Evolutionary conservation across 1,140 invertebrate species (phyloP), one percentile per base, ranked within the genome.

Genomic region (Magallana ariakensis): DNA sequence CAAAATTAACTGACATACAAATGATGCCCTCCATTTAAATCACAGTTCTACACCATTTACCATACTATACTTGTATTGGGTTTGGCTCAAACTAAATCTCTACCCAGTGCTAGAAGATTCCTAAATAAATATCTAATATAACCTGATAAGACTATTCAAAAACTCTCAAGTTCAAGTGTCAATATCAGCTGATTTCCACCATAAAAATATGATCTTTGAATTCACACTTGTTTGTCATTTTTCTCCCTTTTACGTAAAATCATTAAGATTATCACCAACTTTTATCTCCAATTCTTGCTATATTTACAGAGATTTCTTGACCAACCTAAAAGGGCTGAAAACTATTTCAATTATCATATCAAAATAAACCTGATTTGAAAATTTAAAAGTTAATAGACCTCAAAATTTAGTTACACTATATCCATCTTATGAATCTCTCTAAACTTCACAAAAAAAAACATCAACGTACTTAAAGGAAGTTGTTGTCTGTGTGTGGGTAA

Each of bases 51-150:
- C 0, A 66, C 33, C 10, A 9, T 26, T 46, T 46, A 75, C 19
- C 26, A 33, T 26, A 46, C 33, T 5, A 5, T 46, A 46, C 33
- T 4, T 46, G 33, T 46, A 46, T 46, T 46, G 33, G 33, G 33
- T 46, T 46, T 26, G 22, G 66, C 22, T 26, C 22, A 75, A 19
- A 75, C 22, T 22, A 75, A 13, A 75, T 75, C 10, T 75, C 22
- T 75, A 26, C 10, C 13, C 66, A 13, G 22, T 75, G 66, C 33
- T 9, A 26, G 33, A 26, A 75, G 10, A 75, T 75, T 75, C 66
- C 66, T 26, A 75, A 26, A 75, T 26, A 75, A 75, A 75, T 26
- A 75, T 75, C 22, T 75, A 33, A 75, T 75, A 75, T 75, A 75
- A 8, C 11, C 19, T 26, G 66, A 75, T 75, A 75, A 75, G 66